Evolutionary conservation across 2,113 vertebrate species (phyloP).

Genomic region (Gambusia holbrooki): DNA sequence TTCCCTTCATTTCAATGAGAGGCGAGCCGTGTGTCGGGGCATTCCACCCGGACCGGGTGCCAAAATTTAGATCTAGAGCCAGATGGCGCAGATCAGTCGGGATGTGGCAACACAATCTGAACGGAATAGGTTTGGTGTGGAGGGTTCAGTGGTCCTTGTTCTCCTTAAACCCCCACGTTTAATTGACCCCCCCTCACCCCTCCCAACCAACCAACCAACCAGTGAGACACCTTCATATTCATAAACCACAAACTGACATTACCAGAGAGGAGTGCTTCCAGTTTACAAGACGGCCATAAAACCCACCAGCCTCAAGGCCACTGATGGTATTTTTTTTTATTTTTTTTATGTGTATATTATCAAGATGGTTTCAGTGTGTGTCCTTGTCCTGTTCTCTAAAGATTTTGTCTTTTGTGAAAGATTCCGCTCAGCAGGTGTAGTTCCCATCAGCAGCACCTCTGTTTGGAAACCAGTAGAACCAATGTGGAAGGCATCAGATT

Average conservation of each 20-base stretch:
- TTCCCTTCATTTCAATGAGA: constrained; percentile 66
- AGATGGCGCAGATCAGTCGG: constrained; percentile 72
- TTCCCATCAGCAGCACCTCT: constrained; percentile 50
- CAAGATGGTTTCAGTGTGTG: constrained; percentile 26
- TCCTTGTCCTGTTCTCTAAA: constrained; percentile 39
- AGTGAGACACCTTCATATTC: constrained; percentile 20
- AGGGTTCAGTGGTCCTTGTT: constrained; percentile 42
- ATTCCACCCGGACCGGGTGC: constrained; percentile 61
- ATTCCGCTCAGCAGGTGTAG: constrained; percentile 52
- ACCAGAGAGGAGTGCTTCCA: constrained; percentile 2
- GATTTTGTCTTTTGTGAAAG: constrained; percentile 57
- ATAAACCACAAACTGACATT: constrained; percentile 36
- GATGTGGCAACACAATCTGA: constrained; percentile 60
- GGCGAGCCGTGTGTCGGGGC: constrained; percentile 49
- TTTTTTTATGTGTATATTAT: constrained; percentile 31
- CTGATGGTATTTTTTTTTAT: constrained; percentile 16
- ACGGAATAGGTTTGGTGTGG: constrained; percentile 42
- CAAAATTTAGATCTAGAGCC: constrained; percentile 65
- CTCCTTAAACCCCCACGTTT: background rate
- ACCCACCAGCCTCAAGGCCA: constrained; percentile 36
- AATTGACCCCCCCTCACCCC: background rate
- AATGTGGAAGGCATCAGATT: too few relatives aligned
- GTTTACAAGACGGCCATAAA: constrained; percentile 40
- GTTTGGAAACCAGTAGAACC: constrained; percentile 67
- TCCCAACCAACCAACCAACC: background rate